Conservation (phyloP, 2,797 vertebrate species). For the Peromyscus melanophrys region DNA sequence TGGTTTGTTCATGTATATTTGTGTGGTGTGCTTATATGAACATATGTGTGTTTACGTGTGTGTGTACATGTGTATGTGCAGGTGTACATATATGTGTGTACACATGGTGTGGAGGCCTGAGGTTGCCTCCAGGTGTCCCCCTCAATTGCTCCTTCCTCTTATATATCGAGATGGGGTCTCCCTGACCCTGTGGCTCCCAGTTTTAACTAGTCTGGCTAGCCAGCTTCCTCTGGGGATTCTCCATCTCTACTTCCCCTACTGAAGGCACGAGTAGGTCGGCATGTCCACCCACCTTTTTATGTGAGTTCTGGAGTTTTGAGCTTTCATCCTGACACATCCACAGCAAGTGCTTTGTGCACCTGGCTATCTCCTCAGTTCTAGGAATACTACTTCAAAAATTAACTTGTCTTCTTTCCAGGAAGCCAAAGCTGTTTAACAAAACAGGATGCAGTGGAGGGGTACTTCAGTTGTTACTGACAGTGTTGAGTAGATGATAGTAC, state of each 20-base stretch:
- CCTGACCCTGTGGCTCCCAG: neutral
- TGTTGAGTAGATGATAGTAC: neutral
- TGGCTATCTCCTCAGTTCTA: neutral
- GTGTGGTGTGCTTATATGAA: neutral
- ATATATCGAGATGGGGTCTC: too few relatives aligned
- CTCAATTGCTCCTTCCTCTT: neutral
- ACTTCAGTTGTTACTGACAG: conserved; percentile 31
- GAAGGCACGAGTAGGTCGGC: too few relatives aligned
- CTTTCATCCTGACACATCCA: neutral
- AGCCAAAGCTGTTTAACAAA: conserved; percentile 4
- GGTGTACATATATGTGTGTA: neutral
- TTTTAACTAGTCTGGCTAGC: too few relatives aligned
- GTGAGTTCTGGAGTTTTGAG: neutral
- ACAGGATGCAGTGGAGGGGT: neutral
- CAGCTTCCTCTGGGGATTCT: neutral
- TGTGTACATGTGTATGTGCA: neutral
- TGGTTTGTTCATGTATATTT: neutral
- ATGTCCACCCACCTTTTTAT: neutral
- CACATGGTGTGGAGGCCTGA: neutral
- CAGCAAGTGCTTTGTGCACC: neutral
- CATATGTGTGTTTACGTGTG: neutral
- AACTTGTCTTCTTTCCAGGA: neutral
- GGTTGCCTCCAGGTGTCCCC: neutral
- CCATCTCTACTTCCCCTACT: neutral
- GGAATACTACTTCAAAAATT: conserved; percentile 1